A percentile compares a stretch with the other conserved stretches of the same genome.
Evolutionary conservation across 2,888 invertebrate species (phyloP).

Genomic region (Strigamia maritima): DNA sequence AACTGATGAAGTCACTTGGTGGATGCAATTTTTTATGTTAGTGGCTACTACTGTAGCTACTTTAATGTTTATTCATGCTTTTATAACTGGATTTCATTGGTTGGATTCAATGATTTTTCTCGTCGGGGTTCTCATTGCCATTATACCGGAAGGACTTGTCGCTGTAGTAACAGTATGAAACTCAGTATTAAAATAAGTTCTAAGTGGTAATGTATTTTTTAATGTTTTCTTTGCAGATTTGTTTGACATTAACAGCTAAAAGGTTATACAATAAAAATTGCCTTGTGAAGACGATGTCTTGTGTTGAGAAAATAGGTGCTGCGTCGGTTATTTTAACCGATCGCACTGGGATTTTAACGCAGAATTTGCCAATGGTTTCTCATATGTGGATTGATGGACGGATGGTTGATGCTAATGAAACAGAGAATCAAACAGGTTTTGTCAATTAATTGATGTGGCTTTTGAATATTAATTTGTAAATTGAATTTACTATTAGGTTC

Average conservation of each 20-base stretch:
- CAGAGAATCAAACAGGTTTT: constrained; percentile 65
- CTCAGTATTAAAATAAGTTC: not conserved
- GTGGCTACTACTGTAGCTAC: constrained; percentile 92
- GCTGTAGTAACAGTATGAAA: constrained; percentile 86
- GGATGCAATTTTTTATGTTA: constrained; percentile 96
- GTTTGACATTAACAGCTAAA: constrained; percentile 95
- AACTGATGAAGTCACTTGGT: constrained; percentile 97
- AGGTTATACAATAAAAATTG: constrained; percentile 99
- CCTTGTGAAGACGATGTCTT: constrained; percentile 97
- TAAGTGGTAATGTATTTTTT: too few relatives aligned
- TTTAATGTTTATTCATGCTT: constrained; percentile 96
- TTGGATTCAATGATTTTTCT: constrained; percentile 98
- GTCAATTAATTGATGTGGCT: constrained; percentile 48
- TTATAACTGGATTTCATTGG: constrained; percentile 97
- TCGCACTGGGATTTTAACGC: constrained; percentile 96
- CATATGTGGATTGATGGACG: constrained; percentile 99
- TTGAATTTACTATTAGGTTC: constrained; percentile 61
- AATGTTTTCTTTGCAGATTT: constrained; percentile 59
- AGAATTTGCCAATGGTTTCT: constrained; percentile 98
- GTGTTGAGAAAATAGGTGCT: constrained; percentile 97
- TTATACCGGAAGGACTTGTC: constrained; percentile 96
- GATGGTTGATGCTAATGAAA: constrained; percentile 97
- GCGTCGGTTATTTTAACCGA: constrained; percentile 99
- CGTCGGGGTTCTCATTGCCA: constrained; percentile 99
- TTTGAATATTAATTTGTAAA: too few relatives aligned